Evolutionary conservation across 2,888 invertebrate genomes (phyloP), one percentile per base, ranked within the genome.

Genomic region (Linyphia triangularis): DNA sequence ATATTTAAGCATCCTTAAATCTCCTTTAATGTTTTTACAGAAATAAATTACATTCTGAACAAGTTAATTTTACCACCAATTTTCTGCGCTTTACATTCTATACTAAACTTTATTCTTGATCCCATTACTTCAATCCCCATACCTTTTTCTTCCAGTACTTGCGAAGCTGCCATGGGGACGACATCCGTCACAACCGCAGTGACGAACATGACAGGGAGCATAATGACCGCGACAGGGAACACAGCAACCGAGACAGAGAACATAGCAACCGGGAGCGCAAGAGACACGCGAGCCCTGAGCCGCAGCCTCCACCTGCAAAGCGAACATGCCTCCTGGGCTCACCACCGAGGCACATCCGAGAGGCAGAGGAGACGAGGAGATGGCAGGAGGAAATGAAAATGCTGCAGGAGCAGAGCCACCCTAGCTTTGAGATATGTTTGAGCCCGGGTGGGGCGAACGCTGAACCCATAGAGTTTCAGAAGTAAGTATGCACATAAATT

Each of bases 41-140:
- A n/a, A n/a, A n/a, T n/a, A n/a, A n/a, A n/a, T n/a, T n/a, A n/a
- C n/a, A n/a, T n/a, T n/a, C n/a, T n/a, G n/a, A n/a, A n/a, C n/a
- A n/a, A n/a, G n/a, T n/a, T n/a, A n/a, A n/a, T n/a, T n/a, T n/a
- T n/a, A n/a, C n/a, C n/a, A n/a, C n/a, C n/a, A n/a, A n/a, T n/a
- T n/a, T n/a, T n/a, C n/a, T n/a, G n/a, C n/a, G n/a, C n/a, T n/a
- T n/a, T n/a, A n/a, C n/a, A n/a, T n/a, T n/a, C n/a, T n/a, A n/a
- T n/a, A n/a, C n/a, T n/a, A n/a, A n/a, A n/a, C n/a, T n/a, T 40
- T 43, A 43, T 2, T 94, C 57, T 92, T 95, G 57, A 92, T 94
- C 93, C 91, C 91, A 91, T 88, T 26, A 4, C 28, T 10, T 40
- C 61, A 33, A 33, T 61, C 2, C 7, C 22, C 22, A n/a, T n/a